phyloP scores from a whole-genome alignment of 2,888 invertebrate species.

The Rosalia funebris region DNA sequence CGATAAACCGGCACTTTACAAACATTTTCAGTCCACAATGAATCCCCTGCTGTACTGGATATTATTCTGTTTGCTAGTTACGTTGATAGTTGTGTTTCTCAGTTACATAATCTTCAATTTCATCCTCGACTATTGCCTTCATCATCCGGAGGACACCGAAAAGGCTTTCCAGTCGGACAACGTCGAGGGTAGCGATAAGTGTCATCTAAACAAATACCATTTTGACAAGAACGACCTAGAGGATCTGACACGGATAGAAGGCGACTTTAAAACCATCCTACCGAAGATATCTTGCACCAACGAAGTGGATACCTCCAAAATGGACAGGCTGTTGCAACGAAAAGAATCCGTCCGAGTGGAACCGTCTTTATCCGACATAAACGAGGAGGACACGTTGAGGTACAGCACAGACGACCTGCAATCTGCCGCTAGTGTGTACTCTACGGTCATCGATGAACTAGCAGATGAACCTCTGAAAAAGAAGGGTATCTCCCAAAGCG shows the following conservation, averaged over 20 bases:
- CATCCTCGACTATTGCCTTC: conserved; percentile 25
- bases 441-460: conserved; percentile 29
- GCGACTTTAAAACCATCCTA: conserved; percentile 27
- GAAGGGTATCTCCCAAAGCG: conserved; percentile 25
- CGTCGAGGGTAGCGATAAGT: background rate
- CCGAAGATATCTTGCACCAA: conserved; percentile 33
- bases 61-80: conserved; percentile 32
- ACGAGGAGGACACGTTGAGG: conserved; percentile 29
- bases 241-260: conserved; percentile 40
- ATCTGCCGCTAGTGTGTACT: conserved; percentile 12
- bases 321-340: conserved; percentile 2
- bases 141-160: background rate
- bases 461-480: background rate
- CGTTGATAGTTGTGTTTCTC: conserved; percentile 36
- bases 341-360: background rate
- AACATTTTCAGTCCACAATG: conserved; percentile 38
- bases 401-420: conserved; percentile 33
- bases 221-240: conserved; percentile 40
- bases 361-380: conserved; percentile 34
- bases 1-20: background rate
- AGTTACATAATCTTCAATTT: conserved; percentile 35
- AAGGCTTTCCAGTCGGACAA: background rate
- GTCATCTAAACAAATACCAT: conserved; percentile 27
- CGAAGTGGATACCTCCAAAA: conserved; percentile 28
- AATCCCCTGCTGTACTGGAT: conserved; percentile 41